Percentiles rank a stretch among this genome's conserved stretches.
Conservation (phyloP, 2,797 vertebrate species). For the Gambelia wislizenii region DNA sequence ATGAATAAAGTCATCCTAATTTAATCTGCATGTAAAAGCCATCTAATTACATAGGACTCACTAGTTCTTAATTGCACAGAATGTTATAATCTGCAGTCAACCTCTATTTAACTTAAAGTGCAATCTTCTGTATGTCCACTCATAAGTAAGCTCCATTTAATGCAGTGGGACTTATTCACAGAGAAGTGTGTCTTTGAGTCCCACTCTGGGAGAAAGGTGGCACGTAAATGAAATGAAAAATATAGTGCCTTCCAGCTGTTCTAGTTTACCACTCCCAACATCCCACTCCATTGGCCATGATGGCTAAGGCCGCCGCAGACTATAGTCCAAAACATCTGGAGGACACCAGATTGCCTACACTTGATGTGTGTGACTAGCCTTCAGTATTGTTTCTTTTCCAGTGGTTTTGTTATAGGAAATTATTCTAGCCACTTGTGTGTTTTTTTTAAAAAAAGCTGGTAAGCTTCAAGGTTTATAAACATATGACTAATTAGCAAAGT, state of each 20-base stretch:
- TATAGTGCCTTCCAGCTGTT: too few relatives aligned
- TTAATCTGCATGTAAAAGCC: constrained; percentile 30
- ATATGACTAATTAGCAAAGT: background rate
- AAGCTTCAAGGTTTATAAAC: background rate
- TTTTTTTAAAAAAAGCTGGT: background rate
- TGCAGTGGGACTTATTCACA: background rate
- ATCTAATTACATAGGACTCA: constrained; percentile 14
- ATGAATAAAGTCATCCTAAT: background rate
- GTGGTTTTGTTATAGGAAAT: constrained; percentile 3
- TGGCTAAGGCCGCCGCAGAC: background rate
- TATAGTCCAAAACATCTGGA: background rate
- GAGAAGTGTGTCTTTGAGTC: background rate
- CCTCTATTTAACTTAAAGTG: constrained; percentile 2
- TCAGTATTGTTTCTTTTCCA: constrained; percentile 30
- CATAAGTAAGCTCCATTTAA: background rate
- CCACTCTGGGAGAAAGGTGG: too few relatives aligned
- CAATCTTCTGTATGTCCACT: background rate
- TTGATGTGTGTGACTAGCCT: background rate
- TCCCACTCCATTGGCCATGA: background rate
- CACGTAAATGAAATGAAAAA: too few relatives aligned
- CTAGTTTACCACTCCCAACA: background rate
- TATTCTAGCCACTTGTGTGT: background rate
- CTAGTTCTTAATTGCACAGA: constrained; percentile 29
- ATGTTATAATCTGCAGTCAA: constrained; percentile 15
- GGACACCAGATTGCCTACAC: background rate